These are phyloP conservation scores for Tachuris rubrigastra DNA, from an alignment of 2,113 vertebrate genomes.

Conservation along the genomic window DNA sequence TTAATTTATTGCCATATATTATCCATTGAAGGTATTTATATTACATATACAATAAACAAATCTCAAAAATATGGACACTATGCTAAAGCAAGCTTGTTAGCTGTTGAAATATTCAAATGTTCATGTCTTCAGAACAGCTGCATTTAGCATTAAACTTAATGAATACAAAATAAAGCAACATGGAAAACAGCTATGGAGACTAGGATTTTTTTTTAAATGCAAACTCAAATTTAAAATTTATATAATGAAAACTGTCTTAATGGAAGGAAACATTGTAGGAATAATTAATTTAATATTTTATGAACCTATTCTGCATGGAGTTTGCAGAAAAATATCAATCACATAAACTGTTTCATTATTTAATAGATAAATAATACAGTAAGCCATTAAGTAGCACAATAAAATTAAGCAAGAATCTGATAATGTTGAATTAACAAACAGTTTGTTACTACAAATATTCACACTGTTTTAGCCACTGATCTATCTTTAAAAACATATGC, in stretches of 20 bases:
- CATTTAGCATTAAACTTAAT: conserved; percentile 39
- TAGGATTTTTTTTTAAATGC: background rate
- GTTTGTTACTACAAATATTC: conserved; percentile 63
- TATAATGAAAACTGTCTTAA: conserved; percentile 58
- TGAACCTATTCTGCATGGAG: conserved; percentile 61
- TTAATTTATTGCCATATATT: conserved; percentile 65
- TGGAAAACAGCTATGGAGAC: background rate
- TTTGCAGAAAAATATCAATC: conserved; percentile 68
- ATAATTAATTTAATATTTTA: conserved; percentile 82
- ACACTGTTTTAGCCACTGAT: conserved; percentile 20
- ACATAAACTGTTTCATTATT: conserved; percentile 69
- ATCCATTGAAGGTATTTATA: conserved; percentile 48
- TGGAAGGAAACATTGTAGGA: conserved; percentile 55
- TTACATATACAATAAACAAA: conserved; percentile 25
- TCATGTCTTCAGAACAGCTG: background rate
- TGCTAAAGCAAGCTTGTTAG: conserved; percentile 58
- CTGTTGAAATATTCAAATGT: conserved; percentile 37
- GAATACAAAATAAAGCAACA: conserved; percentile 1
- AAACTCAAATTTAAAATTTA: conserved; percentile 22
- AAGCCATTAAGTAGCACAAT: conserved; percentile 68
- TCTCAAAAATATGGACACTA: conserved; percentile 32
- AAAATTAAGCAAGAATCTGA: conserved; percentile 79
- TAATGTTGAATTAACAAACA: conserved; percentile 73
- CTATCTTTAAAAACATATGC: conserved; percentile 38
- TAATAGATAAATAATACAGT: conserved; percentile 78